Evolutionary conservation across 2,797 vertebrate species (phyloP), one percentile per base, ranked within the genome.

Genomic region (Bryconaethiops microstoma): DNA sequence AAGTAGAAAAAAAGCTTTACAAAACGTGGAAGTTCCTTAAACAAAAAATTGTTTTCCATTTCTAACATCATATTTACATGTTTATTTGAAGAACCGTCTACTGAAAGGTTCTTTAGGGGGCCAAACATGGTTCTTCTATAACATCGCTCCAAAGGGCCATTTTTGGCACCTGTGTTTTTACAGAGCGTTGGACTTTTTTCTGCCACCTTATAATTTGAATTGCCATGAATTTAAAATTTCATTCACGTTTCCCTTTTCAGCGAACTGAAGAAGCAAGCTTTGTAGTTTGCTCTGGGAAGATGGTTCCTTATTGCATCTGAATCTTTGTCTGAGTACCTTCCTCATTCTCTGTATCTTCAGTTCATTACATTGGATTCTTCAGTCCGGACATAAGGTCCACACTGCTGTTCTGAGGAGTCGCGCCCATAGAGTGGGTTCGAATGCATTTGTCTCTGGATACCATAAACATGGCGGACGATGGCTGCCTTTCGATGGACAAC

Each of bases 371-470:
- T 78, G 81, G 68, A 74, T 45, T 23, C 55, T 42, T n/a, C n/a
- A 48, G 68, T 48, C 63, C 40, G 74, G 59, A 83, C 76, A 76
- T 72, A 74, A 69, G 69, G 83, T 87, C 85, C 52, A 71, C 74
- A 29, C 2, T 68, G 25, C 82, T 52, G 79, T 80, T 14, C 40
- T 77, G 59, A 90, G 79, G 76, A 75, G 77, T 63, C 54, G 50
- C n/a, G 55, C 19, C 42, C 9, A 39, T 21, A 76, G 73, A 40
- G 82, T 67, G 87, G 80, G 88, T 82, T 92, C 90, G 91, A 86
- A 95, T 95, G 94, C 94, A 94, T 94, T 93, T 95, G 88, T 94
- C 94, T 92, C 92, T 92, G 92, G 93, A 94, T 91, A 90, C 91
- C 62, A 89, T 94, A 85, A 94, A 91, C 89, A 94, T 95, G 84